Evolutionary conservation across 1,140 invertebrate genomes (phyloP), one percentile per base, ranked within the genome.

Genomic region (Drosophila sproati): DNA sequence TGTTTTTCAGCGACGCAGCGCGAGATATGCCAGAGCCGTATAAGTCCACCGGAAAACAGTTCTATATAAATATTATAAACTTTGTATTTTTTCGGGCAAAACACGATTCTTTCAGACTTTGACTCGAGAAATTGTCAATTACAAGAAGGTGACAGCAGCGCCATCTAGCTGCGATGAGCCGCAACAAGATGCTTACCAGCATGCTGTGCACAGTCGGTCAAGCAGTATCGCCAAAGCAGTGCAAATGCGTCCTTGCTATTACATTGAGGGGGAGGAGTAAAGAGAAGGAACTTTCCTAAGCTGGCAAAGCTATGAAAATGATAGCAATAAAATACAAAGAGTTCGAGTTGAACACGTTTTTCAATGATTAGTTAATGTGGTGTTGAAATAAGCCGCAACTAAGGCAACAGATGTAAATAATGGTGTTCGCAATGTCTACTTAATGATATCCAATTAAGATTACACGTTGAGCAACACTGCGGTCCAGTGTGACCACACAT

Each of bases 221-320:
- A 86, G 82, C 82, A 86, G 82, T 81, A 28, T 32, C 1, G 7
- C 0, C 28, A 55, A 56, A 73, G 80, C 80, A 83, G 80, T 76
- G 8, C 55, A 12, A 34, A 48, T 80, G 78, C 78, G 82, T 86
- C 82, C 82, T 86, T 70, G 68, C 78, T 78, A 70, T 29, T 35
- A 32, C 35, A 7, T 5, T 2, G 2, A 8, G 37, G 41, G 60
- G 41, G 50, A 34, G 48, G 52, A 61, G 60, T 28, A 39, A 10
- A 37, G 34, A 31, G 43, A 7, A 0, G 3, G 34, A 60, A 47
- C 7, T 10, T 31, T 57, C 10, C 39, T 2, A 43, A 43, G 10
- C 4, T 43, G 39, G 39, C 2, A 28, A 57, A 31, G 8, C 2
- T 28, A 57, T 12, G 6, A 29, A 43, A n/a, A 28, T 8, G 39